Evolutionary conservation across 2,888 invertebrate genomes (phyloP).

Genomic region (Sminthurides aquaticus): DNA sequence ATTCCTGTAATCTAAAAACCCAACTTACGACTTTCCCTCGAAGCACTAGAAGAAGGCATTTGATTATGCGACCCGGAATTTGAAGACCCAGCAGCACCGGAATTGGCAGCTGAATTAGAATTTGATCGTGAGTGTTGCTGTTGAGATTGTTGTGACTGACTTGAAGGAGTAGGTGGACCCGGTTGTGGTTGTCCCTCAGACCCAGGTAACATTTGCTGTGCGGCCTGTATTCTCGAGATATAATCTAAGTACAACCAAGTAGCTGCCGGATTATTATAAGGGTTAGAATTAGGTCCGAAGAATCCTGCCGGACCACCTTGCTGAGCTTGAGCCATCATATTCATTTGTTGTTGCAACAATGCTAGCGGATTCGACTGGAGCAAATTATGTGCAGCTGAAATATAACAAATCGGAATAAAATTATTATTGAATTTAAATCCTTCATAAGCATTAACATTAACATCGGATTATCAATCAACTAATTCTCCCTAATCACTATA

Average conservation of each 20-base stretch:
- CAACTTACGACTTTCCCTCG: neutral
- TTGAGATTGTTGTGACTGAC: conserved; percentile 3
- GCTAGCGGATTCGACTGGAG: conserved; percentile 30
- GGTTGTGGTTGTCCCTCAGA: neutral
- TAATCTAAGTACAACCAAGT: conserved; percentile 37
- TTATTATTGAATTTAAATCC: no score
- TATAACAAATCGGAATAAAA: conserved; percentile 8
- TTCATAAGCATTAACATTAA: no score
- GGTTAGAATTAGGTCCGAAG: conserved; percentile 15
- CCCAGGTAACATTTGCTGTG: conserved; percentile 23
- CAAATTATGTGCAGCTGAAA: conserved; percentile 31
- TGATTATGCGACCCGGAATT: neutral
- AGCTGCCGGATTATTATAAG: conserved; percentile 31
- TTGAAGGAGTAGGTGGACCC: neutral
- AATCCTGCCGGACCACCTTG: conserved; percentile 20
- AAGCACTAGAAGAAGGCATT: neutral
- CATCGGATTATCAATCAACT: no score
- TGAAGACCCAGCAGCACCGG: neutral
- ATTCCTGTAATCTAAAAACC: neutral
- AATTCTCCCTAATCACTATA: no score
- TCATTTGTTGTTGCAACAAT: conserved; percentile 28
- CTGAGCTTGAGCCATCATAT: conserved; percentile 27
- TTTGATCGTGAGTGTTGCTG: conserved; percentile 11
- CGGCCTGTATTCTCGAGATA: conserved; percentile 30
- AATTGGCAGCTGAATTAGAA: neutral